Base-by-base conservation (phyloP, 2,113 vertebrate species). In the Laterallus jamaicensis region DNA sequence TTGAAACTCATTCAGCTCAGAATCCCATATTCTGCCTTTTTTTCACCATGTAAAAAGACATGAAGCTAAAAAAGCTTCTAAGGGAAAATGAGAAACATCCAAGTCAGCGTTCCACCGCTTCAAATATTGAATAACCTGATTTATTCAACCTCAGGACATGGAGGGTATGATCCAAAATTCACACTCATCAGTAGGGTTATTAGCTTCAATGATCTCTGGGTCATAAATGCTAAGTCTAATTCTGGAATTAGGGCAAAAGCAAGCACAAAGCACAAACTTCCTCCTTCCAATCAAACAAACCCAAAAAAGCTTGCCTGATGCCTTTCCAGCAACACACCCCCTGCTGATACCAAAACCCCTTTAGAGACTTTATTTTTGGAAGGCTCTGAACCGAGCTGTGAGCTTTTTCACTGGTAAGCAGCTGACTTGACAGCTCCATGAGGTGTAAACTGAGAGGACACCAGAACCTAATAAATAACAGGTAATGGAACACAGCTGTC, bases 391-490 rank as follows among this genome's bases (percentile, higher is more conserved):
- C 20, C 6, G n/a, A 91, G 82, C 85, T 71, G 54, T 37, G 80
- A 66, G 92, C 83, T 95, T 42, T 93, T 78, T 80, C 92, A 87
- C 62, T 2, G 6, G 74, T 50, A 73, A 95, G 71, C 81, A 86
- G 83, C 92, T 87, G 89, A 55, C 67, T 82, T 93, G 93, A 96
- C 95, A 96, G 92, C 74, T 94, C 84, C 86, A 83, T 55, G 82
- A 95, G 92, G 90, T 87, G 82, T 67, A 86, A 95, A 87, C 77
- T 1, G 3, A 63, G 82, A 90, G 82, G 94, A 92, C 86, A 92
- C 82, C 82, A 75, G 35, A 92, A 82, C 44, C 55, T 60, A 80
- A 93, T 79, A 92, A 95, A 96, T 82, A 97, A 90, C 12, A 85
- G 80, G 84, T 69, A 96, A 80, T 15, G 19, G 76, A 92, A 88